Evolutionary conservation across 1,140 invertebrate species (phyloP), one percentile per base, ranked within the genome.

Genomic region (Tenebrio molitor): DNA sequence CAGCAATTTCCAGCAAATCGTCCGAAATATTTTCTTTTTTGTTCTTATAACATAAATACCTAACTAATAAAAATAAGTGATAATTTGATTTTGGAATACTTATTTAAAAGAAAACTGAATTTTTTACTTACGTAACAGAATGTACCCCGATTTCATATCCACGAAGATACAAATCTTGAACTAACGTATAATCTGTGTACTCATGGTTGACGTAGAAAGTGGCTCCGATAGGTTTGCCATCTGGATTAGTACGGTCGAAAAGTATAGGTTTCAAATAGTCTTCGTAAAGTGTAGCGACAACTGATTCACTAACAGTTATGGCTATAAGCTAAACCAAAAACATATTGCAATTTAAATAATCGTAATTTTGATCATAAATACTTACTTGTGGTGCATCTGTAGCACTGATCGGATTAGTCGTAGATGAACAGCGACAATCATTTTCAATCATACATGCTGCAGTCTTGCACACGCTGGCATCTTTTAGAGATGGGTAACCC

Each of bases 181-280:
- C 78, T 74, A 84, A 76, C 17, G 84, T 81, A 74, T 93, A 93
- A 81, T 92, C 87, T 0, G 90, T 90, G 75, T 91, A 91, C 73
- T 92, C 89, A 76, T 92, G 89, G 7, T 87, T 88, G 1, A 92
- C 84, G 78, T 89, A 93, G 81, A 91, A 91, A 0, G 91, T 92
- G 17, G 85, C 86, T 1, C 86, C 81, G 0, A 88, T 86, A 0
- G 85, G 84, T 69, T 90, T 91, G 6, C 86, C 86, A 81, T 93
- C 91, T 0, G 88, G 88, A 84, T 90, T 88, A 36, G 7, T 77
- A 0, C 91, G 79, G 3, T 84, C 85, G 62, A 87, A 85, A 16
- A 93, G 85, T 0, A 91, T 77, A 25, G 87, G 79, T 29, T 87
- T 80, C 78, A 91, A 92, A 21, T 89, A 86, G 7, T 86, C 83